phyloP scores from a whole-genome alignment of 2,797 vertebrate species.

The Hipposideros larvatus region DNA sequence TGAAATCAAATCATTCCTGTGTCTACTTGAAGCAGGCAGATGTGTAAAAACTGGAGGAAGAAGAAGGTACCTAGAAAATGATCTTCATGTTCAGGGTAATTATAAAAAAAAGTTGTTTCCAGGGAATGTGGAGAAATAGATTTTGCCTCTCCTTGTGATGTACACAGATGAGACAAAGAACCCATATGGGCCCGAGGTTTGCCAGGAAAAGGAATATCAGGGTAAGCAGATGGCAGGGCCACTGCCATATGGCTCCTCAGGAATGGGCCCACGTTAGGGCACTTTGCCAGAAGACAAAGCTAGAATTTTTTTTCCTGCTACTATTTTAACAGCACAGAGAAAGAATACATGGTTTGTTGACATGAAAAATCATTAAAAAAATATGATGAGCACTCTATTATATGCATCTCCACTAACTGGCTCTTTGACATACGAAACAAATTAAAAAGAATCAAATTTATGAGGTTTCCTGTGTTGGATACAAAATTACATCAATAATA shows the following conservation, averaged over 20 bases:
- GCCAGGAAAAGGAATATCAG: conserved; percentile 88
- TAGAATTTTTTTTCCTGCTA: conserved; percentile 81
- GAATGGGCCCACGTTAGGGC: conserved; percentile 82
- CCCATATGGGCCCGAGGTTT: conserved; percentile 88
- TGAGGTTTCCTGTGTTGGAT: not conserved
- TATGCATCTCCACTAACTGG: not conserved
- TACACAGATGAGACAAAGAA: conserved; percentile 87
- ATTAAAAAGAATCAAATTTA: not conserved
- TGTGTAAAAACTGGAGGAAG: conserved; percentile 79
- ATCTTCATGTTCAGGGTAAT: conserved; percentile 83
- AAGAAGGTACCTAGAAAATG: conserved; percentile 80
- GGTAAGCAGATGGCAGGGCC: conserved; percentile 88
- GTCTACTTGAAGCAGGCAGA: conserved; percentile 80
- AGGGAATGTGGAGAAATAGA: conserved; percentile 75
- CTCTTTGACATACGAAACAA: not conserved
- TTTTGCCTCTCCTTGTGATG: conserved; percentile 81
- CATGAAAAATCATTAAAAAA: conserved; percentile 22
- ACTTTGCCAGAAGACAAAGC: conserved; percentile 85
- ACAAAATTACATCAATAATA: not conserved
- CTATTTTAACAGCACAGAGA: conserved; percentile 80
- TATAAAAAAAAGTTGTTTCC: conserved; percentile 81
- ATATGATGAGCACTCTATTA: not conserved
- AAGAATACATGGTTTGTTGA: conserved; percentile 74
- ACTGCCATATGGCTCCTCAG: conserved; percentile 87
- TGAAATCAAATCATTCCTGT: conserved; percentile 81